These are phyloP conservation scores for Natrix natrix DNA, from an alignment of 2,797 vertebrate genomes.

Conservation along the genomic window DNA sequence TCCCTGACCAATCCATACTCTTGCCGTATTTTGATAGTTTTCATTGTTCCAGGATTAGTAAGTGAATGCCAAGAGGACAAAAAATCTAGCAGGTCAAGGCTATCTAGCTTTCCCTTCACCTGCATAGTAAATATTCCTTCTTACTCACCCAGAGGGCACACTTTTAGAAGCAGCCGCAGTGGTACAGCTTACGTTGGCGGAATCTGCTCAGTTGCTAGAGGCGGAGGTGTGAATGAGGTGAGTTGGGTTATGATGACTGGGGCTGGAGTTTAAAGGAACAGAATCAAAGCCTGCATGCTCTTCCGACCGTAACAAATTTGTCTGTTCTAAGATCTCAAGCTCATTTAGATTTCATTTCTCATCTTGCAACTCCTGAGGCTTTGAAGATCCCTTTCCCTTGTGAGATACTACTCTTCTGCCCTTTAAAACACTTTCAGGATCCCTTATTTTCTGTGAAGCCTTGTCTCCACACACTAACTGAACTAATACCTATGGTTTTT, in stretches of 20 bases:
- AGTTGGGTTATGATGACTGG: conserved; percentile 34
- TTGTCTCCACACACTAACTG: not conserved
- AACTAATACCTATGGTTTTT: not conserved
- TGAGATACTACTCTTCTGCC: not conserved
- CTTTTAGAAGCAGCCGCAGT: conserved; percentile 89
- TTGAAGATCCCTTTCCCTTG: not conserved
- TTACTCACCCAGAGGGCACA: conserved; percentile 78
- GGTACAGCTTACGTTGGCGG: conserved; percentile 88
- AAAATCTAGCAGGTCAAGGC: not conserved
- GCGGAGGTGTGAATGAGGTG: conserved; percentile 91
- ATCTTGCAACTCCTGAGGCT: not conserved
- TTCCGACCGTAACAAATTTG: not conserved
- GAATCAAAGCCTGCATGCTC: not conserved
- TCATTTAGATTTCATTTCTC: not conserved
- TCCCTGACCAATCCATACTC: not conserved
- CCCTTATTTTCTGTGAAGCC: not conserved
- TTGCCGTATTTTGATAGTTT: not conserved
- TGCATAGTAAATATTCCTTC: not conserved
- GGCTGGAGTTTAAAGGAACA: not conserved
- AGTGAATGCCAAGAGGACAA: not conserved
- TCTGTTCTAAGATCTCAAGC: not conserved
- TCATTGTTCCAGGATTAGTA: not conserved
- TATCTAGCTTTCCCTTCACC: not conserved
- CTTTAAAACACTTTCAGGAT: not conserved
- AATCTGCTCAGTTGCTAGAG: conserved; percentile 80